Base-by-base conservation (phyloP, 2,113 vertebrate species). In the Hemiprocne comata region DNA sequence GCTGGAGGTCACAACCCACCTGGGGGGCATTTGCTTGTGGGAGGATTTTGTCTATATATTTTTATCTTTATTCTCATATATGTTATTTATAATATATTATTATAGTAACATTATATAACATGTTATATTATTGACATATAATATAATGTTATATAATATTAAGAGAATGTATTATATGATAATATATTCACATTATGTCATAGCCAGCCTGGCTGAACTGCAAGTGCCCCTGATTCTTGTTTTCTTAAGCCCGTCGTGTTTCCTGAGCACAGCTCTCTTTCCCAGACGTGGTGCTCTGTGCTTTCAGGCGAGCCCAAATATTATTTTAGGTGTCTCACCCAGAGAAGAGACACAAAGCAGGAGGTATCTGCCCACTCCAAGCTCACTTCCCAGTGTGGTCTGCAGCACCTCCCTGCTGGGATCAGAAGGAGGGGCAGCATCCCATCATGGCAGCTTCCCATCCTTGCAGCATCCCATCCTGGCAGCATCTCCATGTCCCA, bases 261-360 rank as follows among this genome's bases (percentile, higher is more conserved):
- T 94, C 85, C 82, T 73, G 38, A 65, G 48, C 0, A 0, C 31
- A 8, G 16, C 17, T 55, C 25, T 76, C 42, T 62, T 54, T 69
- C 38, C 67, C 0, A 1, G 69, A 77, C 1, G 0, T 19, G 31
- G 25, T 2, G 11, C 0, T 0, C 87, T 57, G 38, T 18, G 33
- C 58, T 90, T 53, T 70, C 66, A 86, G 54, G 77, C 1, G 10
- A 95, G 67, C 71, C 60, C 65, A 90, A 89, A 90, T 94, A 87
- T 96, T 95, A 57, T 97, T 96, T 79, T 87, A 93, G 85, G 87
- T 89, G 91, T 88, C 78, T 81, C 26, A 72, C 85, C 62, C 65
- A 17, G 58, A 55, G 67, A 76, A 77, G 38, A 93, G 40, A 78
- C 64, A 70, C 18, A 0, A 1, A 90, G 71, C 29, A 11, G 57